Percentiles rank a stretch among this genome's conserved stretches.
Evolutionary conservation across 2,797 vertebrate genomes (phyloP).

Genomic region (Uromys caudimaculatus): DNA sequence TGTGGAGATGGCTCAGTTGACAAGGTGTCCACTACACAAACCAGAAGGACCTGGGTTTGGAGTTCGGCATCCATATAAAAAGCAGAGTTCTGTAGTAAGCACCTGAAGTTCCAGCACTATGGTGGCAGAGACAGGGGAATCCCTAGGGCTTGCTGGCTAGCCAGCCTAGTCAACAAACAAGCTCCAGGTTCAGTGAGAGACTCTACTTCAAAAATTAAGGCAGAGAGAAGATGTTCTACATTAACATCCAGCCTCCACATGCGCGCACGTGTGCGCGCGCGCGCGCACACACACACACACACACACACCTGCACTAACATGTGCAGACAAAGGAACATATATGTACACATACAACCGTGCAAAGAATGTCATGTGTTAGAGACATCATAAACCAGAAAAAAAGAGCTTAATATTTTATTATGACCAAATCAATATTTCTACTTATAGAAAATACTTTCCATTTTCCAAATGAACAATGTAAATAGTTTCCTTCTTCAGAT

Average conservation of each 20-base stretch:
- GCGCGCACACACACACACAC: neutral
- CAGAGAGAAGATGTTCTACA: neutral
- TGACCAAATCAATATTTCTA: neutral
- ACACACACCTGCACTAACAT: neutral
- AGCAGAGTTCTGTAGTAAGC: neutral
- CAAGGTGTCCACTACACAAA: neutral
- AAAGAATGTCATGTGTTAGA: neutral
- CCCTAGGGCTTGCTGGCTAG: neutral
- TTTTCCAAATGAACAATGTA: neutral
- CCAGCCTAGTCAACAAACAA: neutral
- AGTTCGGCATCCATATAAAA: neutral
- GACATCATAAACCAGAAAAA: neutral
- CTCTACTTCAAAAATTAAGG: neutral
- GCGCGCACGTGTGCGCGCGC: too few species aligned
- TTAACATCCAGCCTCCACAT: neutral
- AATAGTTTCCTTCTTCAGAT: neutral
- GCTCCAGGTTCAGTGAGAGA: neutral
- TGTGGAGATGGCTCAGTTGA: neutral
- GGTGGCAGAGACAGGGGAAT: neutral
- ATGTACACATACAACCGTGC: neutral
- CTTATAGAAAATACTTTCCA: neutral
- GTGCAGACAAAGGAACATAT: neutral
- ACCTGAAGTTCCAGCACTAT: neutral
- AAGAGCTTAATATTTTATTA: neutral
- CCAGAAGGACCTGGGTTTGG: neutral